phyloP scores from a whole-genome alignment of 2,113 vertebrate genomes.

The Burhinus oedicnemus region DNA sequence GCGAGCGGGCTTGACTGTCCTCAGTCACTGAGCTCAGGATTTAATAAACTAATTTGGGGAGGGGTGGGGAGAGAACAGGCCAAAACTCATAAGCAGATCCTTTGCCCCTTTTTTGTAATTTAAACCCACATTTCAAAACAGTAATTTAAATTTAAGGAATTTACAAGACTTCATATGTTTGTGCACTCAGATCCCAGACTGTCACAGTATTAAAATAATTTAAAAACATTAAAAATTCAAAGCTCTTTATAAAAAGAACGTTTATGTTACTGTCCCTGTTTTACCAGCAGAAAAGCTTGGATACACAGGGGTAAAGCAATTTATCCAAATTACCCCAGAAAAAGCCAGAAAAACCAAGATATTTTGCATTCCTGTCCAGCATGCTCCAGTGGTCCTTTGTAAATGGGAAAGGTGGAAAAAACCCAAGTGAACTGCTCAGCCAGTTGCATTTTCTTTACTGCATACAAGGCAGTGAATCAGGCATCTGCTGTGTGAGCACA shows the following conservation, averaged over 20 bases:
- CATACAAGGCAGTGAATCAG: fast-evolving
- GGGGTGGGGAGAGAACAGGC: neutral
- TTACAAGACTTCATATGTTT: too few relatives aligned
- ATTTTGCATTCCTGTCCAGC: neutral
- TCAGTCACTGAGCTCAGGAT: neutral
- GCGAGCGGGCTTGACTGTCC: too few relatives aligned
- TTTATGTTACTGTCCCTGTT: neutral
- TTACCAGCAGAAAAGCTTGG: neutral
- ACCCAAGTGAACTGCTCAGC: fast-evolving
- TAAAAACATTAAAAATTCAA: too few relatives aligned
- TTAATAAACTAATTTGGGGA: too few relatives aligned
- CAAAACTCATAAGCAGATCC: neutral
- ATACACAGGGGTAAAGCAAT: neutral
- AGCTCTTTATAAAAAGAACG: neutral
- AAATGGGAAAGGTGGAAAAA: neutral
- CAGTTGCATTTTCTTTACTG: too few relatives aligned
- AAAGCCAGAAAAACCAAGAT: neutral
- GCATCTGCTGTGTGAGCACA: neutral
- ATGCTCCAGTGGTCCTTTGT: neutral
- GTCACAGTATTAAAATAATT: neutral
- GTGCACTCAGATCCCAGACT: neutral
- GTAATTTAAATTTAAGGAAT: neutral
- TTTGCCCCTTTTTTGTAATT: neutral
- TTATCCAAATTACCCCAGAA: neutral
- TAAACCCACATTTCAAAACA: neutral